Evolutionary conservation across 2,113 vertebrate genomes (phyloP).

Genomic region (Misgurnus anguillicaudatus): DNA sequence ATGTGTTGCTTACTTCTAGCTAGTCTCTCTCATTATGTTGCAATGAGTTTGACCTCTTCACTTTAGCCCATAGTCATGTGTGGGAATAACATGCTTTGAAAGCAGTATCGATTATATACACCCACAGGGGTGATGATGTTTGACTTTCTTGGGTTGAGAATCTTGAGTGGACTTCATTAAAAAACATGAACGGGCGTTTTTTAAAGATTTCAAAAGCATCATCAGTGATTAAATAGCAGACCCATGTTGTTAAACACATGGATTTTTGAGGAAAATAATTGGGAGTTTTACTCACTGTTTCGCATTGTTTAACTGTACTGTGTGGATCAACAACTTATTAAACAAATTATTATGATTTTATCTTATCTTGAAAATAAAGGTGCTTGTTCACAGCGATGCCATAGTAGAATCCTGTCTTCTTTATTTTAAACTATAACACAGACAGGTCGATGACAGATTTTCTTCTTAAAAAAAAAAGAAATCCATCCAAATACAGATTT

Average conservation of each 20-base stretch:
- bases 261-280: not conserved
- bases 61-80: conserved; percentile 9
- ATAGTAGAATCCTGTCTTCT: no score
- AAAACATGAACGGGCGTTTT: not conserved
- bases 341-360: no score
- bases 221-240: not conserved
- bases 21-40: conserved; percentile 12
- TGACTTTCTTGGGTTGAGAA: not conserved
- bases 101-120: conserved; percentile 24
- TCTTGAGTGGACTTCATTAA: conserved; percentile 4
- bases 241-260: not conserved
- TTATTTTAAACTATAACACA: not conserved
- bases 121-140: not conserved
- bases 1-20: not conserved
- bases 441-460: not conserved
- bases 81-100: not conserved
- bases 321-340: not conserved
- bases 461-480: not conserved
- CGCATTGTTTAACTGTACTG: not conserved
- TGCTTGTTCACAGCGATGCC: not conserved
- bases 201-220: not conserved
- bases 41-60: conserved; percentile 24
- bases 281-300: no score
- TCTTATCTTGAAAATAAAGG: not conserved
- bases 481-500: conserved; percentile 41